Evolutionary conservation across 1,140 invertebrate genomes (phyloP), one percentile per base, ranked within the genome.

Genomic region (Drosophila varians): DNA sequence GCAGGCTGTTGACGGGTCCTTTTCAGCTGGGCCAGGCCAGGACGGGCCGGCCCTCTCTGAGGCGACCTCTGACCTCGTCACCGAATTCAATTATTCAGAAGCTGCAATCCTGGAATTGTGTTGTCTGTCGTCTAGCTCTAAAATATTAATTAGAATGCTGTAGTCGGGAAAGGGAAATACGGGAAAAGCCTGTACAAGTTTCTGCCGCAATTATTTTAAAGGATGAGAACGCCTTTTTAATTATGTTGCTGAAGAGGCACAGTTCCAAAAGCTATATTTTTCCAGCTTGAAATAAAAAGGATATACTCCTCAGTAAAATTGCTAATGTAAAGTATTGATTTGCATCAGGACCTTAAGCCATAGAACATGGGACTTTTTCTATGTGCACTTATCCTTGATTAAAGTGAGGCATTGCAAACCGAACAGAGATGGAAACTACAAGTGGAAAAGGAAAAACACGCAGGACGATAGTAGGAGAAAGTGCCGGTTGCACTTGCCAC

Each of bases 121-220:
- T 64, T 64, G 78, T 51, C 70, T 66, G 74, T 65, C 74, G 55
- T 57, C 48, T 47, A 42, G 47, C 48, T 62, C 62, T 86, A 79
- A 86, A 83, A 79, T 83, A 83, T 75, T 86, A 86, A 83, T 86
- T 86, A 86, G 75, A 83, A 53, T 60, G 69, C 18, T 62, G 36
- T 57, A 77, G 77, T 75, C 78, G 69, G 69, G 46, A 34, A 19
- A 16, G 18, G 18, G 26, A 18, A 16, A 12, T 4, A 23, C 46
- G 45, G 47, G 57, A 66, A 45, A 47, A 28, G 45, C 49, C 45
- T 55, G 43, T 36, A 62, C 56, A 58, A 58, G 34, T 73, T 64
- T 34, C 34, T 56, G 68, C 19, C 52, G 43, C 77, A 60, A 36
- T 34, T 74, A 43, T 36, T 36, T 21, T 38, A 74, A 82, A 69